Base-by-base conservation (phyloP, 2,797 vertebrate species). In the Distichodus sexfasciatus region DNA sequence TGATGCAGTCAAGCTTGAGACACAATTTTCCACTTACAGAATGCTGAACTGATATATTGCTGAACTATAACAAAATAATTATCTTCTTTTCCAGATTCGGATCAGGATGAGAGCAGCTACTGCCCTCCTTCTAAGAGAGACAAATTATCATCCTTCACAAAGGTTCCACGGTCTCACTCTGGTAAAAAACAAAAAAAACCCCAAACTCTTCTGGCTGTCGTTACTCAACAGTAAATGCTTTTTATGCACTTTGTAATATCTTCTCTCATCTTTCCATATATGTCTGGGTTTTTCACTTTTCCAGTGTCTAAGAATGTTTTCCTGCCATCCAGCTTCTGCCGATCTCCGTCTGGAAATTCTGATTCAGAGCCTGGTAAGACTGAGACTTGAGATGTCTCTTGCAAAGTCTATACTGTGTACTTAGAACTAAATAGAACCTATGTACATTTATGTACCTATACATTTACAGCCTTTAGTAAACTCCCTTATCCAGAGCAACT, bases 71-170 rank as follows among this genome's bases (percentile, higher is more conserved):
- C n/a, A n/a, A n/a, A n/a, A n/a, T n/a, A n/a, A n/a, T n/a, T n/a
- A n/a, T n/a, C 31, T 2, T 66, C 24, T 71, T 6, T 60, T 76
- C 0, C 68, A 94, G 93, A 94, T 72, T 94, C 93, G 15, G 92
- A 94, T 76, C 84, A 80, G 76, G 93, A 93, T 48, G 92, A 93
- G 77, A 89, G 88, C 35, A 87, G 72, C 70, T 94, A 92, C 77
- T 90, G 91, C 46, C 91, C 92, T 51, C 92, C 93, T 7, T 75
- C 90, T 24, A 93, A 94, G 78, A 87, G 92, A 7, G 93, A 93
- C 75, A 88, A 92, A 72, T 90, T 89, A 0, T 93, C 92, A 0
- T 76, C n/a, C n/a, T n/a, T 92, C 66, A 92, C 92, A 19, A 92
- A 93, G 60, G 91, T 93, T 46, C 91, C 92, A 17, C 85, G 90